Conservation (phyloP, 2,797 vertebrate genomes). For the Setipinna tenuifilis region DNA sequence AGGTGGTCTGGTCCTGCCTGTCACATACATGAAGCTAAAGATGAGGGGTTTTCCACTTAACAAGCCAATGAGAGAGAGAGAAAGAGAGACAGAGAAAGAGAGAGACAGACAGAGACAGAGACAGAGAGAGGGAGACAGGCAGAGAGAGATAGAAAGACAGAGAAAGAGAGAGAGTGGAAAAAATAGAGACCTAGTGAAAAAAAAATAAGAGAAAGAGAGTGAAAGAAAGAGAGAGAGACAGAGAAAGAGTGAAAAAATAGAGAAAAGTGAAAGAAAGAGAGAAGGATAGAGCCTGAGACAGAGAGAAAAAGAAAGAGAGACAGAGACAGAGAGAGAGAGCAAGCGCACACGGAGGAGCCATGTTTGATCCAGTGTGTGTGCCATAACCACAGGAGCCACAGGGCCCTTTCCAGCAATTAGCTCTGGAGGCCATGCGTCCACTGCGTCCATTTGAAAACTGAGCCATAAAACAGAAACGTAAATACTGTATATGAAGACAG, state of each 20-base stretch:
- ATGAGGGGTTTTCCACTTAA: background rate
- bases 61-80: background rate
- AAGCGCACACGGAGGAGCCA: background rate
- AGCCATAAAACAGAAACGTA: background rate
- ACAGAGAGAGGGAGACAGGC: background rate
- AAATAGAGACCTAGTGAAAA: background rate
- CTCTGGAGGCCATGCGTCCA: background rate
- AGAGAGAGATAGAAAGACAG: background rate
- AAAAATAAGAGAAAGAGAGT: no score
- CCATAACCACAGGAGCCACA: background rate
- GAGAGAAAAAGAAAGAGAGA: background rate
- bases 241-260: no score
- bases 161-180: background rate
- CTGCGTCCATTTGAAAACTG: background rate
- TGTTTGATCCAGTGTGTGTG: background rate
- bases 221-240: no score
- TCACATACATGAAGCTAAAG: background rate
- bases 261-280: no score
- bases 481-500: no score
- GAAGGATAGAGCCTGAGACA: background rate
- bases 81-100: background rate
- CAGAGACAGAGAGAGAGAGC: background rate
- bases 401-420: background rate
- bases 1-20: constrained; percentile 7
- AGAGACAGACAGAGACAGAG: background rate